Evolutionary conservation across 2,113 vertebrate genomes (phyloP), one percentile per base, ranked within the genome.

Genomic region (Notarius quadriscutis): DNA sequence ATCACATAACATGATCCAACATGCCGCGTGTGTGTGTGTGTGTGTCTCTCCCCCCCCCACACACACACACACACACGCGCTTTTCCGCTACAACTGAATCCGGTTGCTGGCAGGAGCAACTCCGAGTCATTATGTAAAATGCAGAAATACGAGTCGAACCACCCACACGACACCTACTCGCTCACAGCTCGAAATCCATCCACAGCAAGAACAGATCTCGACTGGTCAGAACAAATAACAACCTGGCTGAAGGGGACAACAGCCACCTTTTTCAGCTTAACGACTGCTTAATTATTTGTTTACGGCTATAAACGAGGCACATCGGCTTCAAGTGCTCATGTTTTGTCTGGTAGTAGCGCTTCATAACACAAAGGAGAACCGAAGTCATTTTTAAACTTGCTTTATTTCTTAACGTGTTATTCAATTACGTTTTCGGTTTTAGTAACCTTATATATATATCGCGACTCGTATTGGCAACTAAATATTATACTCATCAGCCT

Each of bases 41-140:
- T 25, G 22, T 30, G 9, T 58, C 34, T 25, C 58, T 90, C 93
- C 41, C 85, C 74, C 67, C 50, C 53, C n/a, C n/a, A n/a, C n/a
- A 17, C 62, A 30, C 30, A 57, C 72, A 69, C 51, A 55, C 62
- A 87, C 12, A 51, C 87, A 81, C 27, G 48, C 58, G 58, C 60
- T 12, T n/a, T 25, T n/a, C 34, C 10, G 27, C 53, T 74, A 14
- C 30, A 75, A 14, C 17, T 51, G 41, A 65, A 58, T 11, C 51
- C 78, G 1, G 5, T 9, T 41, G 27, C 79, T 60, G 18, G 79
- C 55, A 60, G 55, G 55, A 34, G 18, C 79, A 1, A 81, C 9
- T 60, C 57, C 22, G 7, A 60, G 18, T 17, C 18, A 41, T 81
- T 81, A 81, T 10, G 18, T 34, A 84, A 75, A 84, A 74, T 57